A percentile compares a stretch with the other conserved stretches of the same genome.
Evolutionary conservation across 2,113 vertebrate genomes (phyloP).

Genomic region (Mohoua ochrocephala): DNA sequence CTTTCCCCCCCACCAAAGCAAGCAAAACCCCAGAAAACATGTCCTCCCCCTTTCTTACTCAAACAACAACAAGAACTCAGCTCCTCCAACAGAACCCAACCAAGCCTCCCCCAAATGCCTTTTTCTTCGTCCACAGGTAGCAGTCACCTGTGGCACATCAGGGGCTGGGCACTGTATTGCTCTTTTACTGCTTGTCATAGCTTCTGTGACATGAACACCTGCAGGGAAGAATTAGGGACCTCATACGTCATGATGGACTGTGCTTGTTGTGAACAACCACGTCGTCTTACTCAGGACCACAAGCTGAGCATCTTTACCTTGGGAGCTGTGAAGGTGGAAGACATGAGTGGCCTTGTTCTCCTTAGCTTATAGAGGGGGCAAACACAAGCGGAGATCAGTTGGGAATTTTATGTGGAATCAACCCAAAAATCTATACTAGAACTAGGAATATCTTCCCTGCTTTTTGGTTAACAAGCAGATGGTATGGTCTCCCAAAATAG

Average conservation of each 20-base stretch:
- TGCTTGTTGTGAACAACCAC: background rate
- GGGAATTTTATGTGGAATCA: background rate
- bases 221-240: background rate
- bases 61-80: background rate
- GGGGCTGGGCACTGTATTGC: accelerated
- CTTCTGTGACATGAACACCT: background rate
- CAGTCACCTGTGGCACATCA: background rate
- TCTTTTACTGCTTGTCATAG: background rate
- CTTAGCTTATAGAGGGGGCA: background rate
- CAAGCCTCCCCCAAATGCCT: background rate
- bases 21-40: background rate
- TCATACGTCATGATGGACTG: accelerated
- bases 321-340: background rate
- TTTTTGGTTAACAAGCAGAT: constrained; percentile 54
- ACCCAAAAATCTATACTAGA: constrained; percentile 7
- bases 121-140: background rate
- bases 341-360: background rate
- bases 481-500: constrained; percentile 40
- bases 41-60: background rate
- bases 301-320: background rate
- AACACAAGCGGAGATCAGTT: background rate
- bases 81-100: background rate
- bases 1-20: accelerated
- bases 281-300: background rate
- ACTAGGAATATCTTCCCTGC: constrained; percentile 30